Conservation (phyloP, 2,797 vertebrate genomes). For the Syngnathus acus region DNA sequence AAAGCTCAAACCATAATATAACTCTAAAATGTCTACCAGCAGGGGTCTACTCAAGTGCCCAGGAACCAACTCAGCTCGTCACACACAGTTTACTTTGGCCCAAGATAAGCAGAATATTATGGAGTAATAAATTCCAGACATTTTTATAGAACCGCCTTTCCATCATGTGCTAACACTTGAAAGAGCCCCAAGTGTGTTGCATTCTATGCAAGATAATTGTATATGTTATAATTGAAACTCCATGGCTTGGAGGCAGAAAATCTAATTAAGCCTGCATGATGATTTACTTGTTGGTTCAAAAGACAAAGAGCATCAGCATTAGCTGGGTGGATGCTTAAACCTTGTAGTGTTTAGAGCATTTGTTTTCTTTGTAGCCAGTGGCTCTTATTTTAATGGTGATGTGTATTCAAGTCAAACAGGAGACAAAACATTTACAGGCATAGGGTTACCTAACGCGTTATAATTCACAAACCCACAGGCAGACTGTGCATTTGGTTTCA, state of each 20-base stretch:
- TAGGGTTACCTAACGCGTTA: not conserved
- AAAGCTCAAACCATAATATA: too few species aligned
- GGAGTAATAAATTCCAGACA: not conserved
- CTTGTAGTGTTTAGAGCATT: not conserved
- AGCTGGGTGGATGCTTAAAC: not conserved
- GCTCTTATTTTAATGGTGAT: not conserved
- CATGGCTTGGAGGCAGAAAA: not conserved
- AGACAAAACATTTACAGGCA: not conserved
- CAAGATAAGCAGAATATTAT: too few species aligned
- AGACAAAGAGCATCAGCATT: not conserved
- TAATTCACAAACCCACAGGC: too few species aligned
- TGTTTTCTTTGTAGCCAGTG: not conserved
- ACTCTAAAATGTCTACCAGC: too few species aligned
- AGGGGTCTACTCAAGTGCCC: too few species aligned
- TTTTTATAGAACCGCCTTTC: not conserved
- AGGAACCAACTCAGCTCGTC: too few species aligned
- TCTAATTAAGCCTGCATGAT: not conserved
- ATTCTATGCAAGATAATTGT: not conserved
- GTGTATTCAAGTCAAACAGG: not conserved
- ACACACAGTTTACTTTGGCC: too few species aligned
- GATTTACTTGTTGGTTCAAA: not conserved
- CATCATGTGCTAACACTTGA: not conserved
- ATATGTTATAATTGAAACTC: not conserved
- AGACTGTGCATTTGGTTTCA: too few species aligned
- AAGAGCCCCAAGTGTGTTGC: not conserved